Base-by-base conservation (phyloP, 1,140 invertebrate species). In the Brachionus angularis region DNA sequence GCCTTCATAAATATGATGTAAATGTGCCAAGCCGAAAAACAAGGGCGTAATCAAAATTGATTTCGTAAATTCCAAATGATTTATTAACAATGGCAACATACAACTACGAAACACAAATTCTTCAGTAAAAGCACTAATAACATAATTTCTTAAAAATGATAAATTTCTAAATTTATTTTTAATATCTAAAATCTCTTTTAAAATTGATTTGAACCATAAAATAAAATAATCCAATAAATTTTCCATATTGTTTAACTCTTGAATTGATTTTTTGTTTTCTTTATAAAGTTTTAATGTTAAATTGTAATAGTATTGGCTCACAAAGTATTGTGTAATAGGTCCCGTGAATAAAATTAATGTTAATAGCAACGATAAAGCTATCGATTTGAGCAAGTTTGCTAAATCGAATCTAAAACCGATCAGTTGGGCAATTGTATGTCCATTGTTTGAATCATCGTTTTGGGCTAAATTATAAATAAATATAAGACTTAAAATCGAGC, bases 1-100 rank as follows among this genome's bases (percentile, higher is more conserved):
- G 1, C 47, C 29, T 42, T 71, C 69, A 44, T 39, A 27, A 29
- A 71, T 71, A 23, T 55, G 69, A 46, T 71, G 69, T 29, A 71
- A 47, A 71, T 71, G 69, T 16, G 69, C 47, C 0, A 44, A 16
- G 14, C 47, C 47, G 34, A 71, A 71, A 44, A 71, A 71, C 29
- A 71, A 46, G 3, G 69, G 50, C 21, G 69, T 31, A 1, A 71
- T 3, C 8, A 71, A 46, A 23, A 52, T 34, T 12, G 21, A 10
- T 5, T 18, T 21, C 27, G 7, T 4, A 18, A 25, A 50, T 8
- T 16, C 16, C 10, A 34, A 21, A 49, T 69, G 64, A 2, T 18
- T 14, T 23, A 25, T 8, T 12, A 69, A 25, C 23, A 69, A 39
- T 21, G 42, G 44, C 18, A 69, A 25, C 27, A 69, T 69, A 16